phyloP scores from a whole-genome alignment of 1,140 invertebrate genomes.

The Hypsibius dujardini region DNA sequence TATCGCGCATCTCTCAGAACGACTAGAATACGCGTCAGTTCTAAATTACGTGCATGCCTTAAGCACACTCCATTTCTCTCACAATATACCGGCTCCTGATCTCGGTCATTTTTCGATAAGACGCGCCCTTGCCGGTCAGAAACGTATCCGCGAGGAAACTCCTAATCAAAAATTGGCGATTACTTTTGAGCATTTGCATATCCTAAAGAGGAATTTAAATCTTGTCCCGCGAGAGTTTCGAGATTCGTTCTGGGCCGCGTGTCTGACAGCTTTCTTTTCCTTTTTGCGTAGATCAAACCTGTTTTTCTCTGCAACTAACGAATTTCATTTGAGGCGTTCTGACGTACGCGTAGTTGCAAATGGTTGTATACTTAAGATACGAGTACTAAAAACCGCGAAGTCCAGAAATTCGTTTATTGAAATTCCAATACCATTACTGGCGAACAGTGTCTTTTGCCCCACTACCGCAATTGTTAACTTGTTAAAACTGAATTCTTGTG shows the following conservation, averaged over 20 bases:
- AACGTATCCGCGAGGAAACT: background rate
- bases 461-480: too few species aligned
- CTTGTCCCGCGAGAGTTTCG: background rate
- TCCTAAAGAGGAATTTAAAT: background rate
- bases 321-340: too few species aligned
- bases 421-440: too few species aligned
- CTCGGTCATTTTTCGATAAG: background rate
- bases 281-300: background rate
- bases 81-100: background rate
- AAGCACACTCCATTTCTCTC: background rate
- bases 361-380: too few species aligned
- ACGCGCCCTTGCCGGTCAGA: background rate
- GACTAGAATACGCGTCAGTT: background rate
- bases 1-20: background rate
- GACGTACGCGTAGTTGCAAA: too few species aligned
- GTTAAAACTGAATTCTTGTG: too few species aligned
- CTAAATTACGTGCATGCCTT: background rate
- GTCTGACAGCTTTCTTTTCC: constrained; percentile 1
- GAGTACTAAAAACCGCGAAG: too few species aligned
- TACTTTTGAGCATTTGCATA: background rate
- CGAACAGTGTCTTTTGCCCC: too few species aligned
- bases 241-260: background rate
- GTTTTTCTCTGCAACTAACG: background rate
- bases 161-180: background rate
- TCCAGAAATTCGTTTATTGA: too few species aligned